These are phyloP conservation scores for Onychostruthus taczanowskii DNA, from an alignment of 2,113 vertebrate species.

Conservation along the genomic window DNA sequence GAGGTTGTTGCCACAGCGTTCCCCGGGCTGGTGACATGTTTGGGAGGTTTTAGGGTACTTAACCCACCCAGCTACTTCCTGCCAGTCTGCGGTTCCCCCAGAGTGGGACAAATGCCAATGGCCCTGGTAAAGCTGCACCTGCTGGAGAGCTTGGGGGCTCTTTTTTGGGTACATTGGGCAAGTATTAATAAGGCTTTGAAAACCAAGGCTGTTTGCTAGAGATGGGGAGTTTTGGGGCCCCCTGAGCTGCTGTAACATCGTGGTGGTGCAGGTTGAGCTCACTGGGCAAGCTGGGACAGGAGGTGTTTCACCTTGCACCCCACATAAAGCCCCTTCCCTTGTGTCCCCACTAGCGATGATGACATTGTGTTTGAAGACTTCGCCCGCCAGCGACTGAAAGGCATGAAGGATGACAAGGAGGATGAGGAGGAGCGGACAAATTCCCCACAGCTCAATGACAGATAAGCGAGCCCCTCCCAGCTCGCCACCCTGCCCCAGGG, in stretches of 20 bases:
- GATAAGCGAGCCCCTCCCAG: slow-evolving; percentile 64
- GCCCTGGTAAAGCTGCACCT: background rate
- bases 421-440: slow-evolving; percentile 87
- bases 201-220: background rate
- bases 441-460: slow-evolving; percentile 83
- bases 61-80: background rate
- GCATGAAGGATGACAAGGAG: slow-evolving; percentile 87
- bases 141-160: background rate
- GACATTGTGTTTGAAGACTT: slow-evolving; percentile 98
- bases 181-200: background rate
- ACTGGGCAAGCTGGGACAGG: background rate
- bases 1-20: background rate
- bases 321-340: background rate
- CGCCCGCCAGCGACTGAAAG: slow-evolving; percentile 90
- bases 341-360: slow-evolving; percentile 79
- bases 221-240: background rate
- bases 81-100: accelerated
- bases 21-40: background rate
- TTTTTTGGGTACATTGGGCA: background rate
- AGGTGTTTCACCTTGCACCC: background rate
- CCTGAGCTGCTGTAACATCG: background rate
- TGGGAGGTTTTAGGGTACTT: background rate
- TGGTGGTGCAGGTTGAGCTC: background rate
- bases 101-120: background rate
- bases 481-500: background rate